Evolutionary conservation across 2,797 vertebrate species (phyloP).

Genomic region (Gadopsis marmoratus): DNA sequence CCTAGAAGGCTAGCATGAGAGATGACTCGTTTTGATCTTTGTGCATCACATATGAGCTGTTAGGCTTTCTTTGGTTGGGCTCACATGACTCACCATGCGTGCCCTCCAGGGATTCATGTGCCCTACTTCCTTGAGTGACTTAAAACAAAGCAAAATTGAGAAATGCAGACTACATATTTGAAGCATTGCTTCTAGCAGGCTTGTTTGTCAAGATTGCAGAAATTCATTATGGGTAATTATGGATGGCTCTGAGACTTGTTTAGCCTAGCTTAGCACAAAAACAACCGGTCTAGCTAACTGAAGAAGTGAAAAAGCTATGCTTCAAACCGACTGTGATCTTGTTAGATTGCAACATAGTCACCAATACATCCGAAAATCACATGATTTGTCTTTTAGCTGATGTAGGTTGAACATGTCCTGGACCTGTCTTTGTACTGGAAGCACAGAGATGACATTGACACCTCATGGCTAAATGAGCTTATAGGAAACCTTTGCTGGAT

Average conservation of each 20-base stretch:
- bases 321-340: background rate
- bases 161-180: constrained; percentile 15
- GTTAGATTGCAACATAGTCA: background rate
- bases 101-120: constrained; percentile 23
- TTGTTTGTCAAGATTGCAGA: constrained; percentile 26
- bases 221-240: constrained; percentile 7
- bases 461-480: background rate
- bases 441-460: constrained; percentile 21
- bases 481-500: background rate
- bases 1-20: constrained; percentile 1
- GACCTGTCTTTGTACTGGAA: constrained; percentile 10
- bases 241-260: background rate
- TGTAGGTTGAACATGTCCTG: constrained; percentile 14
- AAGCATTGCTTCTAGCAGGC: constrained; percentile 12
- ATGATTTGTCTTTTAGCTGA: constrained; percentile 12
- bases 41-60: constrained; percentile 7
- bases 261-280: constrained; percentile 12
- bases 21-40: constrained; percentile 44
- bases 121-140: constrained; percentile 25
- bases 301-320: constrained; percentile 11
- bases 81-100: constrained; percentile 23
- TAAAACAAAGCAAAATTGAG: constrained; percentile 37
- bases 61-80: constrained; percentile 35
- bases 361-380: background rate
- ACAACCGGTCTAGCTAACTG: constrained; percentile 18